Base-by-base conservation (phyloP, 1,140 invertebrate genomes). In the Drosophila santomea region DNA sequence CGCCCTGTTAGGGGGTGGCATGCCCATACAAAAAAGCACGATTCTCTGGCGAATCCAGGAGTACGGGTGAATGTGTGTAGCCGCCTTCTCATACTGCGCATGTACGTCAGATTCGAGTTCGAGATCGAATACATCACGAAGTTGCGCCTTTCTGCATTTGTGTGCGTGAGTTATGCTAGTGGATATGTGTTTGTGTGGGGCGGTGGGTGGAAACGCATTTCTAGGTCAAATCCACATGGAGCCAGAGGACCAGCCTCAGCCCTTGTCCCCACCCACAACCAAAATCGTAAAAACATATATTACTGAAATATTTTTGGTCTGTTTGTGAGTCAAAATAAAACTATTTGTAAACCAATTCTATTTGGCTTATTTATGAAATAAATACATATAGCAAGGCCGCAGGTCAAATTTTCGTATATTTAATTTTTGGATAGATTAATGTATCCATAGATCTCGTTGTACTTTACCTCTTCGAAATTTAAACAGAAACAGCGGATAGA, bases 181-280 rank as follows among this genome's bases (percentile, higher is more conserved):
- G 28, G 39, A 28, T 36, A 5, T 32, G 59, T 52, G 15, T 63
- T 51, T 48, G 43, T 73, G 44, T 15, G 25, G 38, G 60, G 48
- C 7, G 28, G 54, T 56, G 74, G 56, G 59, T 57, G 69, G 36
- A 12, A 76, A 67, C 80, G 61, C 80, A 84, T 84, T 84, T 84
- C 80, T 84, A 84, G 80, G 83, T 88, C 83, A 88, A 88, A 88
- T 69, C 74, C 83, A 86, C 71, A 69, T 69, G 43, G 20, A 73
- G 67, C 61, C 72, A 59, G 74, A 75, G 74, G 77, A 58, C 50
- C 54, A 52, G 62, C 58, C 80, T 39, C 23, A 38, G 41, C 43
- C 43, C 43, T 11, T 11, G 11, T 38, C 36, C 36, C 36, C 43
- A 41, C 36, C 50, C 28, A 38, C 43, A 44, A 47, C 20, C 63